phyloP scores from a whole-genome alignment of 1,140 invertebrate species.

The Cyclargus thomasi region DNA sequence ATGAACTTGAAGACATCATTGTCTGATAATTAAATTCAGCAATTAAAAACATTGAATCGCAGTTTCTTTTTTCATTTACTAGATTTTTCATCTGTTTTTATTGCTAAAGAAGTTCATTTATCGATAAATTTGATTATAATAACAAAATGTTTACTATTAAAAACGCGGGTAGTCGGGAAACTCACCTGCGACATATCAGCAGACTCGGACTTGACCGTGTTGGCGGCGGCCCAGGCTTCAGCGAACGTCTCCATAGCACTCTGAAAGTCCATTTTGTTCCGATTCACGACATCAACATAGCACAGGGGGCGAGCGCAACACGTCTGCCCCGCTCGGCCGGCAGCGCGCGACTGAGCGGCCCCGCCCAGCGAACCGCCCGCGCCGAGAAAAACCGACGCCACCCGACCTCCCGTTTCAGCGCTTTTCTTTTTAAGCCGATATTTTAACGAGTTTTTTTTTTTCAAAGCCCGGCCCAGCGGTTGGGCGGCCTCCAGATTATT shows the following conservation, averaged over 20 bases:
- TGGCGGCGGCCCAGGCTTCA: constrained; percentile 96
- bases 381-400: constrained; percentile 70
- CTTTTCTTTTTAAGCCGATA: constrained; percentile 74
- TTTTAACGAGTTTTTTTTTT: constrained; percentile 72
- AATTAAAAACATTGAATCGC: constrained; percentile 12
- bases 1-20: constrained; percentile 56
- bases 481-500: constrained; percentile 71
- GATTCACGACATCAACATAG: constrained; percentile 69
- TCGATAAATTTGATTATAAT: neutral
- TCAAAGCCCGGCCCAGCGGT: constrained; percentile 65
- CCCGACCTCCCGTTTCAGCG: constrained; percentile 71
- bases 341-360: constrained; percentile 65
- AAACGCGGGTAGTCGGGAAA: constrained; percentile 24
- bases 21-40: constrained; percentile 30
- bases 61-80: neutral
- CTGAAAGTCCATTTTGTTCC: constrained; percentile 91
- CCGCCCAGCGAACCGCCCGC: constrained; percentile 70
- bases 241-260: constrained; percentile 98
- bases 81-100: neutral
- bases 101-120: neutral
- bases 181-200: constrained; percentile 79
- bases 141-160: constrained; percentile 21
- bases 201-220: constrained; percentile 81
- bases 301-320: constrained; percentile 51
- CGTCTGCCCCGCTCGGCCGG: constrained; percentile 54